Conservation (phyloP, 2,113 vertebrate genomes). For the Pelusios castaneus region DNA sequence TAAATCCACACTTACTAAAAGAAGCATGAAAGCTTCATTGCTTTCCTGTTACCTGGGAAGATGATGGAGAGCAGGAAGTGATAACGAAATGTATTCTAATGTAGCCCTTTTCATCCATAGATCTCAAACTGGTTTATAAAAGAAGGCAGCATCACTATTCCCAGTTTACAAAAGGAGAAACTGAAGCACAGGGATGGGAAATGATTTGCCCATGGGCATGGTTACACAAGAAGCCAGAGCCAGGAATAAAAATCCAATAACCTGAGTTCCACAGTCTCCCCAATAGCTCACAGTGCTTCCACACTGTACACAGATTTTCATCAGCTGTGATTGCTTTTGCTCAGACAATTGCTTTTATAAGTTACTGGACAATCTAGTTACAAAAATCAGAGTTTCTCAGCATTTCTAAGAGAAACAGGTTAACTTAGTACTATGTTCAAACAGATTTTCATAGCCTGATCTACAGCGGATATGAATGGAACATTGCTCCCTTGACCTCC, state of each 20-base stretch:
- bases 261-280: not conserved
- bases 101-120: not conserved
- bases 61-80: not conserved
- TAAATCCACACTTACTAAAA: not conserved
- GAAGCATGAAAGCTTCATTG: not conserved
- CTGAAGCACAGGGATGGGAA: not conserved
- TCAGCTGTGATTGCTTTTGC: accelerated
- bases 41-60: not conserved
- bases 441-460: not conserved
- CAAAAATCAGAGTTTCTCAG: constrained; percentile 35
- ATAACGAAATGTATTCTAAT: not conserved
- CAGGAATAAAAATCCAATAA: not conserved
- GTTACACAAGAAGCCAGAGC: not conserved
- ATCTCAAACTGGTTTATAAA: not conserved
- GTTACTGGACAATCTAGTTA: constrained; percentile 46
- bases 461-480: accelerated
- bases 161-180: not conserved
- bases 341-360: not conserved
- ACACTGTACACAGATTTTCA: not conserved
- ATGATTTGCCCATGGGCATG: not conserved
- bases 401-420: not conserved
- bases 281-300: not conserved
- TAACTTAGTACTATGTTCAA: not conserved
- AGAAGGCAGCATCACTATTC: not conserved
- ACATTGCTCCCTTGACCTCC: not conserved